Conservation (phyloP, 2,113 vertebrate species). For the cattle (Bos taurus) region ARS-UCD2.0 NC_037346.1:18701501-18702000, state of each 20-base stretch:
- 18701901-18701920: background rate
- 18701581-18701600: background rate
- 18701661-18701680: slow-evolving; percentile 25
- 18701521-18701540: slow-evolving; percentile 41
- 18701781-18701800: background rate
- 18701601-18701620: slow-evolving; percentile 30
- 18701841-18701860: background rate
- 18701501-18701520: background rate
- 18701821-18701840: slow-evolving; percentile 20
- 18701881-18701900: background rate
- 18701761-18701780: background rate
- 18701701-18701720: background rate
- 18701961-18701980: background rate
- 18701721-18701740: background rate
- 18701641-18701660: slow-evolving; percentile 29
- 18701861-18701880: background rate
- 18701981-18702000: background rate
- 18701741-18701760: background rate
- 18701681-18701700: background rate
- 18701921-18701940: background rate
- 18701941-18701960: background rate
- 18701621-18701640: slow-evolving; percentile 53
- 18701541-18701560: slow-evolving; percentile 43
- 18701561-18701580: slow-evolving; percentile 52
- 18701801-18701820: slow-evolving; percentile 14